Conservation (phyloP, 2,113 vertebrate genomes). For the Columba janthina region DNA sequence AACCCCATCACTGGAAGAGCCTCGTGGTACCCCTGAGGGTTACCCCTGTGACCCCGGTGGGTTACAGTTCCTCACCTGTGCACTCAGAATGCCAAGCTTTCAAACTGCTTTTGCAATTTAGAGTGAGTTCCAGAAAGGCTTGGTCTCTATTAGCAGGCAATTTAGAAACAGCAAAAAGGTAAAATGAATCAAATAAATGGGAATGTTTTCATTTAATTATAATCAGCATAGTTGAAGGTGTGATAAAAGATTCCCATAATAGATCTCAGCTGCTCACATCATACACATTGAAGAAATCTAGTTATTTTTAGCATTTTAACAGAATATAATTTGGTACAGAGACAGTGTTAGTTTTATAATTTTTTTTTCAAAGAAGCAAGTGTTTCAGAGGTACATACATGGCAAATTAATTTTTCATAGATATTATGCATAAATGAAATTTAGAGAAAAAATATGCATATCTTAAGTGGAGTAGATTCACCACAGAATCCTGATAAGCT, state of each 20-base stretch:
- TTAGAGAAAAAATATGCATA: background rate
- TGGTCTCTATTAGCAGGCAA: background rate
- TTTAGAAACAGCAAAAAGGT: background rate
- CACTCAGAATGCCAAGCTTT: background rate
- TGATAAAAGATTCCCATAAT: background rate
- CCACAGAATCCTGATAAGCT: constrained; percentile 10
- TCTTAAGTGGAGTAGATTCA: constrained; percentile 11
- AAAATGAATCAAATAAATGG: background rate
- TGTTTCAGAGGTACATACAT: background rate
- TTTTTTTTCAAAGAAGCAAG: background rate
- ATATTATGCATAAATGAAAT: constrained; percentile 6
- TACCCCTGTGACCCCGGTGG: background rate
- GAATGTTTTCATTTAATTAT: background rate
- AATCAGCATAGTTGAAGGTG: background rate
- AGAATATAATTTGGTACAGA: background rate
- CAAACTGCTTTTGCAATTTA: background rate
- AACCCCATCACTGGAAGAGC: background rate
- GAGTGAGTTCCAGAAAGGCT: background rate
- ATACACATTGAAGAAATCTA: background rate
- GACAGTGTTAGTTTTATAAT: background rate
- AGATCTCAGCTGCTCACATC: background rate
- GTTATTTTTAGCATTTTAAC: constrained; percentile 7
- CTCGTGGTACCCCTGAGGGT: background rate
- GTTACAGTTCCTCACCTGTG: background rate
- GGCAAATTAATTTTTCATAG: constrained; percentile 40